Evolutionary conservation across 2,888 invertebrate species (phyloP).

Genomic region (Pteria penguin): DNA sequence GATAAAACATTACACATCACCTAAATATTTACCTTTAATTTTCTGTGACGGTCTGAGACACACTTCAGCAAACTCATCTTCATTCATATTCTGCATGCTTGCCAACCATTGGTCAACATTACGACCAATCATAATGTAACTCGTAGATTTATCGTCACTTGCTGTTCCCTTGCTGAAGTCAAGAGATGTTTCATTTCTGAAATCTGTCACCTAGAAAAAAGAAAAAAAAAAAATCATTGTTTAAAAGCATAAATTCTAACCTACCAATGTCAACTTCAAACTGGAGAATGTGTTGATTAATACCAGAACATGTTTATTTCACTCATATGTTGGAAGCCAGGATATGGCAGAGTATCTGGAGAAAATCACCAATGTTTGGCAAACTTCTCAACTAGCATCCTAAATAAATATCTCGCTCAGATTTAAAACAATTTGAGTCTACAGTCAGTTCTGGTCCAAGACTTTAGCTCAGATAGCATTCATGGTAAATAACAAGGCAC

Average conservation of each 20-base stretch:
- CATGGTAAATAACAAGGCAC: no score
- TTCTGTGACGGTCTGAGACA: constrained; percentile 4
- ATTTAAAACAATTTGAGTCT: no score
- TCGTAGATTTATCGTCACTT: constrained; percentile 69
- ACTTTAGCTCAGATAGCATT: no score
- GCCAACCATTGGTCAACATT: constrained; percentile 85
- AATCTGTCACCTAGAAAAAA: constrained; percentile 52
- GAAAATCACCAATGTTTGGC: no score
- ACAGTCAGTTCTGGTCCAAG: no score
- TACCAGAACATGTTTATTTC: no score
- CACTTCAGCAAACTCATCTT: constrained; percentile 58
- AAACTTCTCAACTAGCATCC: no score
- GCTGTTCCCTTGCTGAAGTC: constrained; percentile 49
- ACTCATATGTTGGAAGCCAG: no score
- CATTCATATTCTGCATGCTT: constrained; percentile 78
- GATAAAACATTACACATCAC: no score
- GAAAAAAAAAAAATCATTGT: neutral
- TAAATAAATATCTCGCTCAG: no score
- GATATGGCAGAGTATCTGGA: no score
- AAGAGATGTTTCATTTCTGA: constrained; percentile 60
- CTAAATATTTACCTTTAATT: constrained; percentile 35
- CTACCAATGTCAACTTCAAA: neutral
- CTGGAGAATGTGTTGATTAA: no score
- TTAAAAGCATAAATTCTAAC: neutral
- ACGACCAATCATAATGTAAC: constrained; percentile 84